phyloP scores from a whole-genome alignment of 2,113 vertebrate genomes.

The Castor canadensis region DNA sequence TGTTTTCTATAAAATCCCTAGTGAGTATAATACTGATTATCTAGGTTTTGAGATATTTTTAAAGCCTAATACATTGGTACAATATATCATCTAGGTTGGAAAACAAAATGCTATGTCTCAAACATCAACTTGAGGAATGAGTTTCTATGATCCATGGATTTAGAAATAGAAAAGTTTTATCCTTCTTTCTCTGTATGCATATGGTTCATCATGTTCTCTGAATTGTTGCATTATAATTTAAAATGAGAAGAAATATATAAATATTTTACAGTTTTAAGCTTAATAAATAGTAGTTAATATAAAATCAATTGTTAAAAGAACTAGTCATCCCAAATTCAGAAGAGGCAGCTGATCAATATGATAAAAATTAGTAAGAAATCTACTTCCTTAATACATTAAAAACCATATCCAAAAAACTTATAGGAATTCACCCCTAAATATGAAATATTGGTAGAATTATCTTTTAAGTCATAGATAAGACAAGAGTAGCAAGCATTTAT shows the following conservation, averaged over 20 bases:
- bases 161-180: not conserved
- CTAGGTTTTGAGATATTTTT: not conserved
- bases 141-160: not conserved
- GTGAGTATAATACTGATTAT: not conserved
- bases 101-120: not conserved
- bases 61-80: not conserved
- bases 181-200: not conserved
- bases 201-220: not conserved
- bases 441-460: not conserved
- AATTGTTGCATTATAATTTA: not conserved
- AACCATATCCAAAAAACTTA: not conserved
- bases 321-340: not conserved
- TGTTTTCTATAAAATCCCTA: conserved; percentile 19
- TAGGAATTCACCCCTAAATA: not conserved
- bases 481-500: not conserved
- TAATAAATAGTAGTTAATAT: not conserved
- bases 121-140: not conserved
- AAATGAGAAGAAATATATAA: not conserved
- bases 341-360: not conserved
- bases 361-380: not conserved
- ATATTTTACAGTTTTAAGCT: not conserved
- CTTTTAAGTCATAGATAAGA: not conserved
- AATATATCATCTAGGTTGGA: not conserved
- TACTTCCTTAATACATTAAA: not conserved
- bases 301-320: not conserved